Conservation (phyloP, 2,888 invertebrate species). For the Drosophila leonis region DNA sequence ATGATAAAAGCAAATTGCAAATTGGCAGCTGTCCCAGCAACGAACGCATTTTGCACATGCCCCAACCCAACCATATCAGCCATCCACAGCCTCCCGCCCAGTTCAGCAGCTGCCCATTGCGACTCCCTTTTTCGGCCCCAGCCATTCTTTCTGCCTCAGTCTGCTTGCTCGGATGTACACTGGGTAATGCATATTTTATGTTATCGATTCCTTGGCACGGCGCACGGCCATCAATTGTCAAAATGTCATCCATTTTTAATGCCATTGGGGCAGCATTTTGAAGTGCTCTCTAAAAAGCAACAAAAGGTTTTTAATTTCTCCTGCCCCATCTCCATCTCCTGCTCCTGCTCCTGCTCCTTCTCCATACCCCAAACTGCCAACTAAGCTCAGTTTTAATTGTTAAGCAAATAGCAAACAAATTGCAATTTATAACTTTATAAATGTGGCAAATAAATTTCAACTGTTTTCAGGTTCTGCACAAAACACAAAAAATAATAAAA, state of each 20-base stretch:
- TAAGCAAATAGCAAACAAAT: conserved; percentile 45
- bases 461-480: conserved; percentile 19
- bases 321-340: background rate
- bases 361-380: background rate
- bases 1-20: conserved; percentile 81
- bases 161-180: conserved; percentile 26
- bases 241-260: conserved; percentile 77
- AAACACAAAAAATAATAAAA: background rate
- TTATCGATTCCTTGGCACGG: conserved; percentile 70
- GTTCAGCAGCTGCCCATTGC: background rate
- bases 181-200: conserved; percentile 76
- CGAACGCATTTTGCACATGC: background rate
- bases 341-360: fast-evolving
- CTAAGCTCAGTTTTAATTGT: conserved; percentile 42
- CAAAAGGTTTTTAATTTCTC: conserved; percentile 23
- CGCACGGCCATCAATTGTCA: conserved; percentile 75
- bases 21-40: conserved; percentile 57
- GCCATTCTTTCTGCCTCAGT: conserved; percentile 18
- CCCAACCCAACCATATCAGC: too few species aligned
- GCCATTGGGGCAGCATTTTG: conserved; percentile 40
- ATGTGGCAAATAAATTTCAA: conserved; percentile 45
- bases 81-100: background rate
- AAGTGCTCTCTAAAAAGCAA: conserved; percentile 44
- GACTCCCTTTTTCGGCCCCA: background rate
- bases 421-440: conserved; percentile 57